These are phyloP conservation scores for Drosophila limbata DNA, from an alignment of 2,888 invertebrate species.

Conservation along the genomic window DNA sequence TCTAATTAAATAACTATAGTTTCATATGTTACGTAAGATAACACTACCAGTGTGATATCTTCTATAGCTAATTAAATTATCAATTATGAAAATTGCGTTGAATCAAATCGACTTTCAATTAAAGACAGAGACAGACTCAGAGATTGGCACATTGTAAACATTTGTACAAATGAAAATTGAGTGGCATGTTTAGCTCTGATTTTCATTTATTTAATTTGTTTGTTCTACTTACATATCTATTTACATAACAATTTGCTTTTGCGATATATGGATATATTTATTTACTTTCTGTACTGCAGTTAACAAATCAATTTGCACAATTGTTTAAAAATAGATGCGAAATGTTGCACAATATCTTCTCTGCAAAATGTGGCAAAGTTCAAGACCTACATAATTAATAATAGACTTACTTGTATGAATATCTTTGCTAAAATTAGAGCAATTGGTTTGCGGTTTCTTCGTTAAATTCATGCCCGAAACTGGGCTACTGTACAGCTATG, in stretches of 20 bases:
- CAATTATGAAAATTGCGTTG: constrained; percentile 1
- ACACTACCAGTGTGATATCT: not conserved
- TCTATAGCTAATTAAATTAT: constrained; percentile 22
- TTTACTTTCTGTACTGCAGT: constrained; percentile 22
- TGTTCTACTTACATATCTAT: constrained; percentile 18
- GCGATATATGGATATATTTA: not conserved
- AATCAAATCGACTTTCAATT: constrained; percentile 15
- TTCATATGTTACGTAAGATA: constrained; percentile 4
- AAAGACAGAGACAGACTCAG: constrained; percentile 8
- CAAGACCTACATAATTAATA: constrained; percentile 31
- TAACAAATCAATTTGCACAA: constrained; percentile 27
- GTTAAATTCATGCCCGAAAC: constrained; percentile 22
- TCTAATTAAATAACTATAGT: not conserved
- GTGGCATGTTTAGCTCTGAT: constrained; percentile 54
- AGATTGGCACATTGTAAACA: constrained; percentile 22
- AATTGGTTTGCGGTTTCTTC: constrained; percentile 24
- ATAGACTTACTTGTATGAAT: constrained; percentile 20
- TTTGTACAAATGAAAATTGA: constrained; percentile 46
- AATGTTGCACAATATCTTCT: constrained; percentile 26
- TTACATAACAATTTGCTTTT: constrained; percentile 4
- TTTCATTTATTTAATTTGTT: constrained; percentile 44
- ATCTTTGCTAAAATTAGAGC: constrained; percentile 52
- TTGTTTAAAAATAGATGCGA: constrained; percentile 30
- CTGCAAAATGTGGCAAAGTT: constrained; percentile 32
- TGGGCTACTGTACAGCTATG: constrained; percentile 3